Evolutionary conservation across 2,888 invertebrate species (phyloP), one percentile per base, ranked within the genome.

Genomic region (Eupithecia dodoneata): DNA sequence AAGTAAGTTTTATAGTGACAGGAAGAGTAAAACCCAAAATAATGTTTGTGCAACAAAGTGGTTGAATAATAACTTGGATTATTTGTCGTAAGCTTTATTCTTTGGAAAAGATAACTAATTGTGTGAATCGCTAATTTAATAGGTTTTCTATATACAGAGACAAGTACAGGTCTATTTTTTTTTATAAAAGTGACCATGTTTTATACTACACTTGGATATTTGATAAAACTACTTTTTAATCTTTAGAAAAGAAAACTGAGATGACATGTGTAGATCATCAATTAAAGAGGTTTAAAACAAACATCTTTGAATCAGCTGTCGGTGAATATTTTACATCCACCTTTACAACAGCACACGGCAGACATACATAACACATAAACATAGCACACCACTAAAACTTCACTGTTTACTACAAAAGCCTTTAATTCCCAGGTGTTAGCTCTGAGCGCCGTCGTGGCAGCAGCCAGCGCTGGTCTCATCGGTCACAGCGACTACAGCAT

Each of bases 401-500:
- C 18, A 59, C 18, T 18, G 9, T 18, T 59, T 63, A 30, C 10
- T 18, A 10, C 18, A 18, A 45, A 45, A n/a, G n/a, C 45, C 45
- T 47, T 47, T 70, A 6, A n/a, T 63, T 77, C 76, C 42, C 89
- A 95, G 95, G 90, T 94, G 74, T 80, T 94, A 79, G 87, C 91
- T 73, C 83, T 95, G 83, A 85, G 91, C 80, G 90, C 93, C 63
- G 84, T 93, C 76, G 88, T 93, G 81, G 92, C 93, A 67, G 89
- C 94, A 9, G 94, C 95, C 66, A 94, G 93, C 80, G 96, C 95
- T 45, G 96, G 96, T 71, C 88, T 95, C 70, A 90, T 91, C 41
- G 88, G 89, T 2, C 79, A 81, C 70, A 79, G 73, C 45, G 87
- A 85, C 69, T 89, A 89, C 81, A 73, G 82, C 12, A 81, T 86